Evolutionary conservation across 1,140 invertebrate species (phyloP), one percentile per base, ranked within the genome.

Genomic region (Brachionus koreanus): DNA sequence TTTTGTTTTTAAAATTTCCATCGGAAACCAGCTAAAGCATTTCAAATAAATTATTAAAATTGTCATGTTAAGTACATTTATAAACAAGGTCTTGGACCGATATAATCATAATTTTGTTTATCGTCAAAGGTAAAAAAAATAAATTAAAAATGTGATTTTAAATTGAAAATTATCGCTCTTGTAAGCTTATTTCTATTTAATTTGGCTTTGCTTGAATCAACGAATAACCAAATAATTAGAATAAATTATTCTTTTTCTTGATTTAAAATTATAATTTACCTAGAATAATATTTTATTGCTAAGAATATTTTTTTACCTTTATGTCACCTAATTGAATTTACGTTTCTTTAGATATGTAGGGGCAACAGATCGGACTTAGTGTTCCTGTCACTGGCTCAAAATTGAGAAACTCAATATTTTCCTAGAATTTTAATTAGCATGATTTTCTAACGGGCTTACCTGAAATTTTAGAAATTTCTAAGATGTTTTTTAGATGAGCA

Each of bases 101-200:
- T 69, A 69, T 37, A 69, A 39, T 69, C 65, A 69, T 69, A 69
- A 69, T 69, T 42, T 69, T 69, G 35, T 69, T 69, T 69, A 69
- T 69, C 65, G 37, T 37, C 35, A 39, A 69, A 69, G 65, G 65
- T 69, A 69, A 69, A 69, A 39, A 69, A 69, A 23, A 37, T 39
- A 37, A 69, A 69, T 69, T 69, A 69, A 33, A 65, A 69, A 69
- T 69, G 65, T 69, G 65, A 69, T 69, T 69, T 65, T 65, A 65
- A 65, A 39, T 19, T 39, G 6, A 69, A 67, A 69, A 69, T 37
- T 69, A 42, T 69, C 65, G 35, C 16, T 37, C 6, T 69, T 35
- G 29, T 29, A 37, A 12, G 39, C 39, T 23, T 37, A 19, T 57
- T 39, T 69, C 16, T 29, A 5, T 63, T 63, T 7, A 4, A 43